Evolutionary conservation across 1,140 invertebrate species (phyloP), one percentile per base, ranked within the genome.

Genomic region (Meloidogyne floridensis): DNA sequence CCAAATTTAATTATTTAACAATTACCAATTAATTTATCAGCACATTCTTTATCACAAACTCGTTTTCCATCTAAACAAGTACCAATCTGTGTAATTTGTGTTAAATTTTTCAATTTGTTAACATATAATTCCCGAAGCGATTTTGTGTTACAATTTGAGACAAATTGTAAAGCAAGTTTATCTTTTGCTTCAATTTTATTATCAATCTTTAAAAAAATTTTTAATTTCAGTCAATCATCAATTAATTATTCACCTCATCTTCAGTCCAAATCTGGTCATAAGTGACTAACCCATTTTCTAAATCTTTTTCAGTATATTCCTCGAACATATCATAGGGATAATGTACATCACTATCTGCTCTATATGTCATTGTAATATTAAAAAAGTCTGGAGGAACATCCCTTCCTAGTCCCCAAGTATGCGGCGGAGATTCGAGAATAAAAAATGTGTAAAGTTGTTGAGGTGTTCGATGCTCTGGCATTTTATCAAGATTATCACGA

Each of bases 131-230:
- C 43, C 0, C 72, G 18, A 6, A 5, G 7, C 2, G 72, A 47
- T 47, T 74, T 74, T n/a, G 78, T 80, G 0, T 74, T 51, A 54
- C 78, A 80, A 56, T 80, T 80, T 18, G 65, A 72, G 11, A 72
- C 78, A 74, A 80, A 72, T 72, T 80, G 65, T 20, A 80, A n/a
- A 4, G 32, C 78, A n/a, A 80, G 18, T n/a, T 72, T 72, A 1
- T 53, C 11, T 32, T 80, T 80, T n/a, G 32, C 72, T 10, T n/a
- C 7, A 9, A 80, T 42, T 54, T 80, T 80, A 9, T 13, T n/a
- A 18, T 51, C 13, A 47, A 80, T n/a, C 72, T 74, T 74, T 7
- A 74, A 32, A 74, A 6, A 47, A 74, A 5, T 20, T 8, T 32
- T 32, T 32, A 2, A 32, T 32, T 32, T 32, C 32, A 32, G 32